phyloP scores from a whole-genome alignment of 1,140 invertebrate genomes.

The Orchestia grillus region DNA sequence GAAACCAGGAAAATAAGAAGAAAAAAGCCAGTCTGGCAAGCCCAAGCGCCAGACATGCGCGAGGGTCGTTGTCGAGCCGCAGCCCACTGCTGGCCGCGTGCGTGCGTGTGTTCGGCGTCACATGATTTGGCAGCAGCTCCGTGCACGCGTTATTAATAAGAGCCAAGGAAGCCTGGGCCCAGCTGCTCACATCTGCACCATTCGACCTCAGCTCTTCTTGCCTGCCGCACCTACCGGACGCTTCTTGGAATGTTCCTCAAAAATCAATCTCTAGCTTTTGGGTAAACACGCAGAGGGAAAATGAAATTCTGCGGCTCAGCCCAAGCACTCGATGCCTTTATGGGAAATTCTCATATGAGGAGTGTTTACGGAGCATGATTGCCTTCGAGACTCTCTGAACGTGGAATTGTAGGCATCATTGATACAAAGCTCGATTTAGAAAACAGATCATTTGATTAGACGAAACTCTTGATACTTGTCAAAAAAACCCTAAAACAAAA shows the following conservation, averaged over 20 bases:
- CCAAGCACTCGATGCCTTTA: background rate
- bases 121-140: conserved; percentile 43
- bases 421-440: background rate
- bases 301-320: background rate
- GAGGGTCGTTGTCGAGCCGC: background rate
- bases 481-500: background rate
- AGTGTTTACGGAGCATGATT: background rate
- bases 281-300: background rate
- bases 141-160: conserved; percentile 36
- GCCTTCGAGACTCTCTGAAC: background rate
- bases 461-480: background rate
- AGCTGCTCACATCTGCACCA: conserved; percentile 26
- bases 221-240: background rate
- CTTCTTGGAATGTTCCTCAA: background rate
- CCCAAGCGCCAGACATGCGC: background rate
- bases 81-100: background rate
- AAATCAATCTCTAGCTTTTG: background rate
- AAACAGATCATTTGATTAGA: background rate
- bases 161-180: background rate
- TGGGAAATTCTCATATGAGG: background rate
- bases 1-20: background rate
- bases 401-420: background rate
- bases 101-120: conserved; percentile 28
- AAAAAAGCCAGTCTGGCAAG: conserved; percentile 3
- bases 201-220: background rate